Evolutionary conservation across 2,888 invertebrate species (phyloP).

Genomic region (Drosophila cognata): DNA sequence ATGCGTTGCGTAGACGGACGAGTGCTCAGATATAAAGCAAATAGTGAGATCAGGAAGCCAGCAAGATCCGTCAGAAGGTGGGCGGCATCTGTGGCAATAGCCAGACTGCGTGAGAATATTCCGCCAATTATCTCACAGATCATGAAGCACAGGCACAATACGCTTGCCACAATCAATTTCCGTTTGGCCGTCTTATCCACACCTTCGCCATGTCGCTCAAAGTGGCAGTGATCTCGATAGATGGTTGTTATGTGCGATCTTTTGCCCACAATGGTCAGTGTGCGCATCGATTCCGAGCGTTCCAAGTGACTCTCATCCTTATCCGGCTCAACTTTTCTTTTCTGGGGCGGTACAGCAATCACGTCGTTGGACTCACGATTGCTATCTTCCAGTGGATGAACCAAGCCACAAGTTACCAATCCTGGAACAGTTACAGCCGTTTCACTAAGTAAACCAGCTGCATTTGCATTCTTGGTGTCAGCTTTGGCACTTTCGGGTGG

Average conservation of each 20-base stretch:
- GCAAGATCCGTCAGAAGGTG: constrained; percentile 66
- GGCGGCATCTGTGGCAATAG: constrained; percentile 72
- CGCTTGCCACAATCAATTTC: constrained; percentile 61
- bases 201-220: constrained; percentile 5
- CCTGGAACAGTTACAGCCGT: background rate
- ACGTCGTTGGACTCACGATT: constrained; percentile 1
- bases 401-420: background rate
- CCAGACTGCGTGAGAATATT: constrained; percentile 57
- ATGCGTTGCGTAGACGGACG: constrained; percentile 86
- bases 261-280: constrained; percentile 55
- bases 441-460: background rate
- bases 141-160: constrained; percentile 58
- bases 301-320: background rate
- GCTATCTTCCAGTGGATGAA: background rate
- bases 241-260: constrained; percentile 43
- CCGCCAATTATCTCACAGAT: constrained; percentile 59
- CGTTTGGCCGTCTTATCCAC: constrained; percentile 48
- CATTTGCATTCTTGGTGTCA: background rate
- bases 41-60: constrained; percentile 65
- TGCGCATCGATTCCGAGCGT: constrained; percentile 49
- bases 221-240: constrained; percentile 58
- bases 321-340: background rate
- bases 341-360: background rate
- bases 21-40: constrained; percentile 48
- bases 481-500: background rate